Evolutionary conservation across 2,888 invertebrate species (phyloP).

Genomic region (Petrolisthes manimaculis): DNA sequence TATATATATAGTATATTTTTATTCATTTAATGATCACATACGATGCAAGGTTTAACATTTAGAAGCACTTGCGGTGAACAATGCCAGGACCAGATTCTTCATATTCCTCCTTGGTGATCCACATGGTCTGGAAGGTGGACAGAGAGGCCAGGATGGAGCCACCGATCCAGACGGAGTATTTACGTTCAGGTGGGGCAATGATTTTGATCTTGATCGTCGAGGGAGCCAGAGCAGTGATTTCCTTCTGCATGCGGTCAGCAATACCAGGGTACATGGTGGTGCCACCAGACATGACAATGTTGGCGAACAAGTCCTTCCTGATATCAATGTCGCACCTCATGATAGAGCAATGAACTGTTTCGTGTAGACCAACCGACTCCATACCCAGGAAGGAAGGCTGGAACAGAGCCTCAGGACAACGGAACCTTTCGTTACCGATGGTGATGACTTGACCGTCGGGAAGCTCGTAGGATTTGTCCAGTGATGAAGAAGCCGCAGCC

Average conservation of each 20-base stretch:
- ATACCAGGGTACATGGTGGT: constrained; percentile 63
- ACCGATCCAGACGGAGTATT: constrained; percentile 69
- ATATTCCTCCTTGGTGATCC: constrained; percentile 66
- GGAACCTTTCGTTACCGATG: constrained; percentile 91
- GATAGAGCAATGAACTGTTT: constrained; percentile 73
- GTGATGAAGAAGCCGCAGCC: constrained; percentile 75
- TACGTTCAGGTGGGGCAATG: constrained; percentile 68
- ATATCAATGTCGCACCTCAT: constrained; percentile 62
- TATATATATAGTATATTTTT: too few species aligned
- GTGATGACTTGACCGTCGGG: constrained; percentile 90
- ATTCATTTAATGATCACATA: too few species aligned
- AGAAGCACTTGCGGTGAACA: constrained; percentile 67
- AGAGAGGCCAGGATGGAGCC: constrained; percentile 68
- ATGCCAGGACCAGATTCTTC: constrained; percentile 67
- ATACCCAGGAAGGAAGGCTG: constrained; percentile 83
- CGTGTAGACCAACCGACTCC: constrained; percentile 91
- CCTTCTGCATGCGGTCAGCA: constrained; percentile 65
- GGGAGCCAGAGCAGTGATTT: constrained; percentile 68
- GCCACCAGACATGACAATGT: constrained; percentile 66
- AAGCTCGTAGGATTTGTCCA: constrained; percentile 79
- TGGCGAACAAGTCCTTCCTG: constrained; percentile 67
- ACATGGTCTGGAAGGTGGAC: constrained; percentile 66
- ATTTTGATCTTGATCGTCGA: constrained; percentile 67
- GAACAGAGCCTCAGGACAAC: constrained; percentile 82
- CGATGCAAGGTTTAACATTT: constrained; percentile 47